Percentiles rank a stretch among this genome's conserved stretches.
These are phyloP conservation scores for Aleadryas rufinucha DNA, from an alignment of 2,113 vertebrate species.

Conservation along the genomic window DNA sequence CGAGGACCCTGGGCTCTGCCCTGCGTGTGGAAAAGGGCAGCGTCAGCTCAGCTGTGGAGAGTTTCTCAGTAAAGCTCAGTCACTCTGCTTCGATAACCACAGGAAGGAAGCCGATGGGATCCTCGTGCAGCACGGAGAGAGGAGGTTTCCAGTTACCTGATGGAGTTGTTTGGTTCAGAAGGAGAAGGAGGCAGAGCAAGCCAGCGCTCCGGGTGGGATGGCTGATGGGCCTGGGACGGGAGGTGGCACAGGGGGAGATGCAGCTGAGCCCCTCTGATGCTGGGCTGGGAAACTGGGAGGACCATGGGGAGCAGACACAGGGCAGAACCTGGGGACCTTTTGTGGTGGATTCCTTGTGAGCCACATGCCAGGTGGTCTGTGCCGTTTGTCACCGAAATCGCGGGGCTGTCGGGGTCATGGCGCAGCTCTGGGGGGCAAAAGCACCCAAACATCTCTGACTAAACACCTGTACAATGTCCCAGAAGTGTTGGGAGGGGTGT, in stretches of 20 bases:
- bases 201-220: rapidly evolving
- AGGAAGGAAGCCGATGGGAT: conserved; percentile 68
- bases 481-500: neutral
- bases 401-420: rapidly evolving
- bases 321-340: neutral
- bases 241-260: neutral
- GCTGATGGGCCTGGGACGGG: rapidly evolving
- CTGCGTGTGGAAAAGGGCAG: neutral
- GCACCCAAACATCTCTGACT: neutral
- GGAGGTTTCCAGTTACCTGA: conserved; percentile 57
- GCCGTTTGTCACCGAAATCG: neutral
- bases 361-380: rapidly evolving
- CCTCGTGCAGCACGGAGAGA: neutral
- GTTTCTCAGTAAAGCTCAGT: conserved; percentile 71
- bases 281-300: neutral
- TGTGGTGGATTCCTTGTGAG: neutral
- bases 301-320: rapidly evolving
- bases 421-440: neutral
- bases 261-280: neutral
- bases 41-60: conserved; percentile 49
- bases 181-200: neutral
- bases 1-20: neutral
- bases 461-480: rapidly evolving
- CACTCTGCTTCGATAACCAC: conserved; percentile 59
- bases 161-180: neutral